Evolutionary conservation across 2,113 vertebrate genomes (phyloP), one percentile per base, ranked within the genome.

Genomic region (Pygathrix nemaeus): DNA sequence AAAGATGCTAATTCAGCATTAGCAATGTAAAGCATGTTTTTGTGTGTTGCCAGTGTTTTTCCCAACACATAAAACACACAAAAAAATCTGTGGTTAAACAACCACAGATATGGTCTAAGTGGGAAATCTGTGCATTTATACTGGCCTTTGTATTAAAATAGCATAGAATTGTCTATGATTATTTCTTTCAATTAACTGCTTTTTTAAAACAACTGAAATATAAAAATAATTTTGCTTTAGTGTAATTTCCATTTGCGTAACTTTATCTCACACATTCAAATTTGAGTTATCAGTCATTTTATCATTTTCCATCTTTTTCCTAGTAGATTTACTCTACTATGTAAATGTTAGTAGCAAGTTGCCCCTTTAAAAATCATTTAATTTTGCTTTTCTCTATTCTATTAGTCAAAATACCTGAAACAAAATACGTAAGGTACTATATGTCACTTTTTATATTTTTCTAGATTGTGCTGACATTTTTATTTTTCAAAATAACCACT

Each of bases 151-250:
- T 64, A 14, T 68, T 95, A 84, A 92, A 95, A 81, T 17, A 83
- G 57, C 5, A 96, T 50, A 84, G 3, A 93, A 57, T 70, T 84
- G 12, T 70, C 76, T 52, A 89, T 70, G 27, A 72, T 81, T 55
- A 86, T 18, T 92, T 88, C 73, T 94, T 25, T 40, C 43, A 93
- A 81, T 87, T 76, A 90, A 80, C 2, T 75, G 16, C 12, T 5
- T 61, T 81, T 93, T 32, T 3, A 8, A 14, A 48, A 94, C 78
- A 79, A 84, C 4, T 79, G 55, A 98, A 68, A 78, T 73, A 88
- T 88, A 93, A 92, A 95, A 89, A 93, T 81, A 70, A 90, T 91
- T 95, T 96, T 96, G 52, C n/a, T 83, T 94, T 92, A 57, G 32
- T 68, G 27, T 30, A 79, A 21, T 90, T 94, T 94, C 66, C 0